Evolutionary conservation across 2,113 vertebrate genomes (phyloP), one percentile per base, ranked within the genome.

Genomic region (Pangasianodon gigas): DNA sequence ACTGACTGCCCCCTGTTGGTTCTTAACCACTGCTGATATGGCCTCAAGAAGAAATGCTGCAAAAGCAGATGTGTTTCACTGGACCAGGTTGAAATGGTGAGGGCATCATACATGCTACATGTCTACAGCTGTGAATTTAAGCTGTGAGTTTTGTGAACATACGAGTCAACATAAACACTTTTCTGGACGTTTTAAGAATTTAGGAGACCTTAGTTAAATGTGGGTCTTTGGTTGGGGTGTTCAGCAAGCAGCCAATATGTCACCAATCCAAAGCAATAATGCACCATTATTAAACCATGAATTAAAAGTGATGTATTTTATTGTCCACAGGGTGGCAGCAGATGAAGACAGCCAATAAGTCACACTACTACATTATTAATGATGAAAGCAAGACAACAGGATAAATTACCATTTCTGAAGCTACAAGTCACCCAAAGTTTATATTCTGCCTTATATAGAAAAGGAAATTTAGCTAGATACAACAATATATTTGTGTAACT

Each of bases 321-420:
- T 83, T 41, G 81, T 56, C 81, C 81, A 83, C 54, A 41, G n/a
- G 81, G n/a, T 83, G 81, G 81, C 81, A 58, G 81, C 52, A 83
- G 81, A 83, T 58, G 54, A 84, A 1, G 41, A 41, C 32, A 83
- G 81, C 52, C 54, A 16, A 4, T 21, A 9, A 32, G 51, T 82
- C 29, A 58, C 41, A 11, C 51, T 54, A 54, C 3, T 41, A 32
- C 29, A 32, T 82, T 54, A 54, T 82, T 56, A 52, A 58, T 58
- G 19, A 58, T 21, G n/a, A 24, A 37, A 41, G 52, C 7, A 37
- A 58, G 52, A 56, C 79, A 81, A 54, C 29, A 81, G 13, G 48
- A 56, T 21, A 37, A 37, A 32, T 52, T 21, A 18, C 6, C 32
- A 19, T 7, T 9, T 51, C 6, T 81, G 26, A 81, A 81, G 29